Base-by-base conservation (phyloP, 2,888 invertebrate species). In the Philhelius pedissequus region DNA sequence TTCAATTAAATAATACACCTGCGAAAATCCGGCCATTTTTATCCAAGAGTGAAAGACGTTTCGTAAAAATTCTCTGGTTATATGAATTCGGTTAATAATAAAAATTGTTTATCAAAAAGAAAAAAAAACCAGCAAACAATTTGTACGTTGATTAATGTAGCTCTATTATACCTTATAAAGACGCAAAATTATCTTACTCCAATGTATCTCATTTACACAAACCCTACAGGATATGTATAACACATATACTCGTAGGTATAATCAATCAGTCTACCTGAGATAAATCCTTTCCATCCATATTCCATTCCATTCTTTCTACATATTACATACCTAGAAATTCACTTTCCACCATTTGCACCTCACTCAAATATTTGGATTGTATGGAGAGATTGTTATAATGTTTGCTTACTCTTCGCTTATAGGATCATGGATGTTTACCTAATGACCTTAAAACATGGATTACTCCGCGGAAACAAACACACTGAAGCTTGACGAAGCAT, bases 371-470 rank as follows among this genome's bases (percentile, higher is more conserved):
- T 58, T 58, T 9, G 38, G 15, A 56, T 56, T 56, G 35, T 48
- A 58, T 56, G 35, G 22, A 58, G 3, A 38, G 25, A 38, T 58
- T 58, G 38, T 22, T n/a, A 38, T 38, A 25, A 58, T 25, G 25
- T 58, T 58, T 40, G 20, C 58, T 58, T 40, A 58, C 38, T 58
- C 58, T 38, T 40, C n/a, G 38, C 35, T 25, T 25, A n/a, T n/a
- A 22, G 25, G 38, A 56, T 56, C 56, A 35, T 11, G 20, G 5
- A 38, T 58, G 38, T 58, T 38, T 58, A 25, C 58, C 22, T 58
- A 40, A 58, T 58, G 25, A 40, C 58, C 58, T n/a, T 58, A 58
- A 58, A 40, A 40, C 25, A 40, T 25, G 58, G 58, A 58, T 58
- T 22, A 58, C 8, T 2, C n/a, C n/a, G 7, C 13, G n/a, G 18